These are phyloP conservation scores for Trachelus iudaicus DNA, from an alignment of 2,888 invertebrate genomes.

Conservation along the genomic window DNA sequence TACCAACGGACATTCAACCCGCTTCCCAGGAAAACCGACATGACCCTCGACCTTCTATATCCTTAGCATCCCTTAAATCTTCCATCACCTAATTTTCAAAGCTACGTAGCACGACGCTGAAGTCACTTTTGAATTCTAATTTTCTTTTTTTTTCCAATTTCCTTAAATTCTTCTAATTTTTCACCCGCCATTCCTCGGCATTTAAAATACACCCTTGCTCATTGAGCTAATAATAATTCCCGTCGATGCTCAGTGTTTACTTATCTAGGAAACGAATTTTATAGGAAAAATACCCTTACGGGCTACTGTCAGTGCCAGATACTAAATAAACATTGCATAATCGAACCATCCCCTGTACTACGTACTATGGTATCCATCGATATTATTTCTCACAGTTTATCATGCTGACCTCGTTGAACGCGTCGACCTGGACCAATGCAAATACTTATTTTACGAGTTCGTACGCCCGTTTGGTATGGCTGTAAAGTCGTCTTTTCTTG, in stretches of 20 bases:
- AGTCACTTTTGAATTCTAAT: constrained; percentile 14
- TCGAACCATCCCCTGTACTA: background rate
- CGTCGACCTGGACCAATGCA: constrained; percentile 5
- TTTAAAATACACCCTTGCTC: background rate
- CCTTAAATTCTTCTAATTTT: background rate
- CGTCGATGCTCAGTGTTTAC: background rate
- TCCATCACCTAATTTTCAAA: background rate
- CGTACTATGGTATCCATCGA: background rate
- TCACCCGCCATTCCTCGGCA: background rate
- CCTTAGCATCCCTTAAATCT: background rate
- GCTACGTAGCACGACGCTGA: background rate
- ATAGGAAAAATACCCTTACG: background rate
- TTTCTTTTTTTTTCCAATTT: background rate
- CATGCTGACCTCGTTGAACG: background rate
- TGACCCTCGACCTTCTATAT: background rate
- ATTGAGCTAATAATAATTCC: background rate
- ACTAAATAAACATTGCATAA: background rate
- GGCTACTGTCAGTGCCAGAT: background rate
- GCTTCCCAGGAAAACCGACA: constrained; percentile 2
- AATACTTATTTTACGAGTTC: constrained; percentile 9
- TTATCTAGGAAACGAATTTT: background rate
- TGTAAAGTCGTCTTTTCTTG: constrained; percentile 8
- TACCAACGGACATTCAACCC: constrained; percentile 1
- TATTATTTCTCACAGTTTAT: background rate
- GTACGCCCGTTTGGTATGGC: background rate